phyloP scores from a whole-genome alignment of 2,797 vertebrate species.

The Falco cherrug region DNA sequence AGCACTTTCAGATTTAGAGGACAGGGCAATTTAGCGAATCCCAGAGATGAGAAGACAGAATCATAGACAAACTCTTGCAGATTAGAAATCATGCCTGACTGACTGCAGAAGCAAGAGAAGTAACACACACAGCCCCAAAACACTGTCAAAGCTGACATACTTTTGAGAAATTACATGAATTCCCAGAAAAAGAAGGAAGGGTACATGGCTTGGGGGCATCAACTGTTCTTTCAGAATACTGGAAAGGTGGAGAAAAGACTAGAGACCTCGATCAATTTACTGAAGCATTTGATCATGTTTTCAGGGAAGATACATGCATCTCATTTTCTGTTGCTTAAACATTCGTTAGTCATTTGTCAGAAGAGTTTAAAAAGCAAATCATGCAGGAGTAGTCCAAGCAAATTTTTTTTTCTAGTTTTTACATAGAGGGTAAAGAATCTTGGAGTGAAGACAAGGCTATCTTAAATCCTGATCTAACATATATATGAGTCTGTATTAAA shows the following conservation, averaged over 20 bases:
- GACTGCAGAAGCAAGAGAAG: conserved; percentile 15
- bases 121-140: background rate
- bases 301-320: background rate
- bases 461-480: background rate
- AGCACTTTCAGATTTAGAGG: conserved; percentile 27
- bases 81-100: conserved; percentile 20
- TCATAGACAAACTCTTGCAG: background rate
- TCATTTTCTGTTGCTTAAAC: background rate
- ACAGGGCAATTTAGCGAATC: conserved; percentile 3
- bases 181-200: background rate
- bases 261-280: background rate
- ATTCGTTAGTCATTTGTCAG: background rate
- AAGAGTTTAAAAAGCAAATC: conserved; percentile 7
- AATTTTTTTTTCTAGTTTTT: background rate
- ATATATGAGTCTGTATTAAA: background rate
- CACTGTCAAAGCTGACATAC: background rate
- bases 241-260: background rate
- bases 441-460: background rate
- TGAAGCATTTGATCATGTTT: background rate
- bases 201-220: background rate
- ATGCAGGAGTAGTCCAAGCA: background rate
- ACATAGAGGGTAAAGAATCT: background rate
- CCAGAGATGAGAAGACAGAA: background rate
- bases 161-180: background rate
- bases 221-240: background rate